phyloP scores from a whole-genome alignment of 2,113 vertebrate genomes.

The Apeltes quadracus region DNA sequence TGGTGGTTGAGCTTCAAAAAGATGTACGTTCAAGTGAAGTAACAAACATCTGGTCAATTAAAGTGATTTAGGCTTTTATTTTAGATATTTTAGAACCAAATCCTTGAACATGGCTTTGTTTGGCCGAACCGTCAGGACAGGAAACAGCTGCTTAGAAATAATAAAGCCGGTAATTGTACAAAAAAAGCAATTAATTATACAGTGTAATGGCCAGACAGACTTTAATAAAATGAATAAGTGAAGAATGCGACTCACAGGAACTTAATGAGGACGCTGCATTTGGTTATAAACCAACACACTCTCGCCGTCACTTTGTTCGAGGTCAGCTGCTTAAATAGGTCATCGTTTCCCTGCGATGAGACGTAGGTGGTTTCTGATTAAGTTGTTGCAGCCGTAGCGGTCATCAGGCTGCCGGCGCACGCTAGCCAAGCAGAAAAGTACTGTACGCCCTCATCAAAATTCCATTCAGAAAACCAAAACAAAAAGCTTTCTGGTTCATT shows the following conservation, averaged over 20 bases:
- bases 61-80: conserved; percentile 10
- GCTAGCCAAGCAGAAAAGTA: conserved; percentile 59
- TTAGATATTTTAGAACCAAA: neutral
- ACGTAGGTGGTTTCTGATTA: conserved; percentile 66
- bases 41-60: conserved; percentile 27
- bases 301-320: conserved; percentile 57
- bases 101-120: too few relatives aligned
- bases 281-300: conserved; percentile 42
- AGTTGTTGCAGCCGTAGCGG: conserved; percentile 47
- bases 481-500: conserved; percentile 69
- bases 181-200: conserved; percentile 14
- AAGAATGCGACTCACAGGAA: neutral
- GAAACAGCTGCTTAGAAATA: conserved; percentile 43
- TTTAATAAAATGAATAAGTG: neutral
- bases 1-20: conserved; percentile 21
- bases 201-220: neutral
- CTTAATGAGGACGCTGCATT: neutral
- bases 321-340: conserved; percentile 64
- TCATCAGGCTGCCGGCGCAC: conserved; percentile 52
- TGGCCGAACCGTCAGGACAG: conserved; percentile 18
- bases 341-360: conserved; percentile 49
- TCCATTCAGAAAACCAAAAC: conserved; percentile 65
- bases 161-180: conserved; percentile 15
- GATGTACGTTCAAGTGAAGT: neutral
- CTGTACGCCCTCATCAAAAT: conserved; percentile 67